Percentiles rank a stretch among this genome's conserved stretches.
phyloP scores from a whole-genome alignment of 1,140 invertebrate species.

The Pseudoatta argentina region DNA sequence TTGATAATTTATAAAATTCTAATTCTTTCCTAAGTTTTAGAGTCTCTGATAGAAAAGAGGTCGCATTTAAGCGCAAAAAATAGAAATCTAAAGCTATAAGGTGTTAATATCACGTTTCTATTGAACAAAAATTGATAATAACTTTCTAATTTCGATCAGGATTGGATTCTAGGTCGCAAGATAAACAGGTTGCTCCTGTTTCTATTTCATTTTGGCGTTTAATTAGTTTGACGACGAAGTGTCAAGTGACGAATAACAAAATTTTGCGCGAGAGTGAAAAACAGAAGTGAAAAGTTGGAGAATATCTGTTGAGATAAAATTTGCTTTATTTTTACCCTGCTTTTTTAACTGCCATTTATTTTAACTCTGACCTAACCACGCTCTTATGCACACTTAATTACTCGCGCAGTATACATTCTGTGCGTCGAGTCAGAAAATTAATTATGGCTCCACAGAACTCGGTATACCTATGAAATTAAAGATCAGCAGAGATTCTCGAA shows the following conservation, averaged over 20 bases:
- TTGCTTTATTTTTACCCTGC: not conserved
- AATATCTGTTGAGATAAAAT: not conserved
- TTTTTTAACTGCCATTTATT: conserved; percentile 5
- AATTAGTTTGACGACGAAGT: not conserved
- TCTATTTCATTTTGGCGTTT: conserved; percentile 55
- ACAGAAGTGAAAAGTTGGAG: not conserved
- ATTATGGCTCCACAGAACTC: conserved; percentile 5
- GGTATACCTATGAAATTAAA: not conserved
- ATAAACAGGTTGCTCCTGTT: conserved; percentile 77
- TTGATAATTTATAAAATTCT: not conserved
- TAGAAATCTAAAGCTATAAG: not conserved
- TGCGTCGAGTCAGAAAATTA: conserved; percentile 48
- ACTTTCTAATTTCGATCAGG: conserved; percentile 32
- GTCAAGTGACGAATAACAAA: not conserved
- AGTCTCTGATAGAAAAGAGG: conserved; percentile 13
- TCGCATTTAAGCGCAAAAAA: not conserved
- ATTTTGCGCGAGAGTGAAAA: not conserved
- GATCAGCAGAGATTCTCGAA: not conserved
- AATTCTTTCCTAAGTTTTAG: not conserved
- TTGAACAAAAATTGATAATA: conserved; percentile 14
- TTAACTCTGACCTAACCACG: conserved; percentile 21
- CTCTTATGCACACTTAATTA: conserved; percentile 36
- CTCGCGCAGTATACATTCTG: not conserved
- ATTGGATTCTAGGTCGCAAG: not conserved
- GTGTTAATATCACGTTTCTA: not conserved